phyloP scores from a whole-genome alignment of 2,888 invertebrate species.

The Noctua janthina region DNA sequence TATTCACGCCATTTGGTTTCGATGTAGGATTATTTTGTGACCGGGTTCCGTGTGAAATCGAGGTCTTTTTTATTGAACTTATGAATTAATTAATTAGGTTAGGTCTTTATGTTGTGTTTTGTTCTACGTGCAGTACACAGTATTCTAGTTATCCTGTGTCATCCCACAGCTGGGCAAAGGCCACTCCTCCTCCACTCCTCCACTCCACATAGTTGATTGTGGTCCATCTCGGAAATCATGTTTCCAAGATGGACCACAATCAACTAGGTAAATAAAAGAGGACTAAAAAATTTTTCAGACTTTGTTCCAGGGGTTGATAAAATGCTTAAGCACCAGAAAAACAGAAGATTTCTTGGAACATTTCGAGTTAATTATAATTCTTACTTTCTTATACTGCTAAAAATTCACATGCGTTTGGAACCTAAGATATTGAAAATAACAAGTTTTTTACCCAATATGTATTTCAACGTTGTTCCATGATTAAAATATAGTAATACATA shows the following conservation, averaged over 20 bases:
- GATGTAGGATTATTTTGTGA: background rate
- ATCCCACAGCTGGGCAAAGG: background rate
- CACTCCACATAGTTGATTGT: too few relatives aligned
- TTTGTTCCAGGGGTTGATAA: background rate
- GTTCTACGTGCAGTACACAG: too few relatives aligned
- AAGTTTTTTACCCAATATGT: background rate
- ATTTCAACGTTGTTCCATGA: too few relatives aligned
- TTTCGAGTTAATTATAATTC: background rate
- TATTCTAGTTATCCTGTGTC: background rate
- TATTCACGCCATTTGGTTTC: background rate
- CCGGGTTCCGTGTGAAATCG: conserved; percentile 23
- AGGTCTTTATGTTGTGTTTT: background rate
- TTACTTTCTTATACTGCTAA: background rate
- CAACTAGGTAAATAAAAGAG: background rate
- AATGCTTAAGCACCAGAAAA: background rate
- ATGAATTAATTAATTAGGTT: background rate
- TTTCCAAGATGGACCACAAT: background rate
- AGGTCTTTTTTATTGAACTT: background rate
- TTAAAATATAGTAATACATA: background rate
- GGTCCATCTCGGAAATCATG: too few relatives aligned
- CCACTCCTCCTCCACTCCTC: too few relatives aligned
- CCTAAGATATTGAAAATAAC: background rate
- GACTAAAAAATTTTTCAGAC: background rate
- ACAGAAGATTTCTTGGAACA: too few relatives aligned
- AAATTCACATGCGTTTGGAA: background rate